Conservation (phyloP, 2,113 vertebrate species). For the Corythornis madagascariensis region DNA sequence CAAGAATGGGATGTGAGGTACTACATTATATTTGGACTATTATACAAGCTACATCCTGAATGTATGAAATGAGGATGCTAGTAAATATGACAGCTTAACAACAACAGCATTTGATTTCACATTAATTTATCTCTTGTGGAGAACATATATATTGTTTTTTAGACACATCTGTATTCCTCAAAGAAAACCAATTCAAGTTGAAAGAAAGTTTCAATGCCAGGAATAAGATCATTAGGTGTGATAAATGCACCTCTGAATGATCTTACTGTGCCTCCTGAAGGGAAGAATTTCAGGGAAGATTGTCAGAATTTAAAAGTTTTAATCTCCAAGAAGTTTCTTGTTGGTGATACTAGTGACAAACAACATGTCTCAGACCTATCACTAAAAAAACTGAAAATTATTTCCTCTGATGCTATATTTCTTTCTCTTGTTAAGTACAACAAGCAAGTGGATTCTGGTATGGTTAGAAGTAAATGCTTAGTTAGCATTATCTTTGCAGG, state of each 20-base stretch:
- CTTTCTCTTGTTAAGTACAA: neutral
- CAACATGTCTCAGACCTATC: neutral
- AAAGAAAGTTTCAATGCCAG: neutral
- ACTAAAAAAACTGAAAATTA: neutral
- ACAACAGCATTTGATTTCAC: slow-evolving; percentile 42
- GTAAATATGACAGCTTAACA: slow-evolving; percentile 52
- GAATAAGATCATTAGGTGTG: neutral
- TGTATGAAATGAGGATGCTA: slow-evolving; percentile 10
- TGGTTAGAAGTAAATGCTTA: neutral
- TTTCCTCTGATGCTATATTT: neutral
- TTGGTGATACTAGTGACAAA: neutral
- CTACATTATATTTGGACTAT: neutral
- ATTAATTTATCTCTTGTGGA: slow-evolving; percentile 43
- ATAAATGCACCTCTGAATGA: slow-evolving; percentile 1
- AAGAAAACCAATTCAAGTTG: slow-evolving; percentile 27
- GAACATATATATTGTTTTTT: slow-evolving; percentile 19
- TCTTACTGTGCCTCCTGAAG: neutral
- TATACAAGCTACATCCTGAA: slow-evolving; percentile 8
- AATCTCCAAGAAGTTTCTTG: neutral
- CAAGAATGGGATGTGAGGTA: neutral
- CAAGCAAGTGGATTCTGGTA: neutral
- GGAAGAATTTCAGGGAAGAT: neutral
- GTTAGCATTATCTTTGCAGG: neutral
- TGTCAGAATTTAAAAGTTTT: slow-evolving; percentile 17
- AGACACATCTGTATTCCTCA: slow-evolving; percentile 22